phyloP scores from a whole-genome alignment of 2,113 vertebrate genomes.

The Protomyctophum bolini region DNA sequence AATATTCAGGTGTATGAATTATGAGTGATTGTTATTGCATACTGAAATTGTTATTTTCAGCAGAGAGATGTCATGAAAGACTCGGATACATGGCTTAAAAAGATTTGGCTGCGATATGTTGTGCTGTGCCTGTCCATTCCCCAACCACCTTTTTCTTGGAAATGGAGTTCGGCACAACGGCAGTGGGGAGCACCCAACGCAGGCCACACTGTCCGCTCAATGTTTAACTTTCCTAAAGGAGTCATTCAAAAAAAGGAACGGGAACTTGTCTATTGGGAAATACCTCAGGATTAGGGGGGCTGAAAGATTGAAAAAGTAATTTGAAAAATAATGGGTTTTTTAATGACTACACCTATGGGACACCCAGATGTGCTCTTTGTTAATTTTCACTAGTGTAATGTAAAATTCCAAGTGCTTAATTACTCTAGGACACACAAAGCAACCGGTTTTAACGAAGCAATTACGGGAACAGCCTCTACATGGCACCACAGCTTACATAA shows the following conservation, averaged over 20 bases:
- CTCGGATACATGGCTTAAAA: conserved; percentile 19
- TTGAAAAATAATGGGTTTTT: conserved; percentile 90
- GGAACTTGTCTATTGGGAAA: conserved; percentile 83
- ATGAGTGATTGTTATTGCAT: conserved; percentile 10
- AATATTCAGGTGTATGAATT: neutral
- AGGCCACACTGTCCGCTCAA: conserved; percentile 70
- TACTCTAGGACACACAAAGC: conserved; percentile 85
- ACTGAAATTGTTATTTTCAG: neutral
- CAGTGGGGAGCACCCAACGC: conserved; percentile 55
- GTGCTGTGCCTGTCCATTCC: conserved; percentile 44
- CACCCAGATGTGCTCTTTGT: conserved; percentile 88
- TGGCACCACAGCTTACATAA: conserved; percentile 59
- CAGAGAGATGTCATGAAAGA: conserved; percentile 26
- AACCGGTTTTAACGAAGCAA: conserved; percentile 84
- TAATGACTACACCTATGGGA: conserved; percentile 89
- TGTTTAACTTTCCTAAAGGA: conserved; percentile 83
- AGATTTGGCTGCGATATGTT: conserved; percentile 50
- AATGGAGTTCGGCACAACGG: conserved; percentile 60
- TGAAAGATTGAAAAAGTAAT: conserved; percentile 88
- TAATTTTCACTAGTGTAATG: conserved; percentile 88
- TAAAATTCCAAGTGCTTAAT: conserved; percentile 88
- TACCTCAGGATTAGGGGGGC: conserved; percentile 84
- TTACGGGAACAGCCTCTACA: conserved; percentile 77
- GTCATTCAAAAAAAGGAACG: conserved; percentile 79
- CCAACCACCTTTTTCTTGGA: conserved; percentile 58